A percentile compares a stretch with the other conserved stretches of the same genome.
Conservation (phyloP, 2,797 vertebrate species). For the Sebastes paucispinis region DNA sequence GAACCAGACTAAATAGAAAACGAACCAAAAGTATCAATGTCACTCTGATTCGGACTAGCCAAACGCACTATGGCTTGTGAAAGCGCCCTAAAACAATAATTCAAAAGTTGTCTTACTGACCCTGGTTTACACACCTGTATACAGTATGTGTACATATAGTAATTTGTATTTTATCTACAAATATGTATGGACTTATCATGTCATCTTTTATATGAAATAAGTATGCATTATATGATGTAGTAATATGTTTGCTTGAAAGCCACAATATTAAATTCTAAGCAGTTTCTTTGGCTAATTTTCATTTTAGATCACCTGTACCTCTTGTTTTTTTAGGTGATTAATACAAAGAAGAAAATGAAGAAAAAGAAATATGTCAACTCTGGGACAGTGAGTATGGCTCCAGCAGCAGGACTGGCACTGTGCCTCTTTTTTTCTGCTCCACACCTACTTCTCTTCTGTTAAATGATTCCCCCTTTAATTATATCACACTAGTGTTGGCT, state of each 20-base stretch:
- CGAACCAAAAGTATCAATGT: too few relatives aligned
- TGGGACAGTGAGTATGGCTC: slow-evolving; percentile 88
- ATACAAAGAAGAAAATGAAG: slow-evolving; percentile 97
- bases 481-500: slow-evolving; percentile 15
- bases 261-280: not conserved
- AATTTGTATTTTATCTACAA: not conserved
- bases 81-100: too few relatives aligned
- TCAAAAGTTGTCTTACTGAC: not conserved
- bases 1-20: too few relatives aligned
- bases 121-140: not conserved
- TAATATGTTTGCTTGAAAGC: not conserved
- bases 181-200: not conserved
- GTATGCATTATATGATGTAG: not conserved
- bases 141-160: not conserved
- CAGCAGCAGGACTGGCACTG: slow-evolving; percentile 1
- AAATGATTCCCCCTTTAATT: slow-evolving; percentile 35
- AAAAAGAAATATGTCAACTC: slow-evolving; percentile 98
- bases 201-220: not conserved
- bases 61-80: too few relatives aligned
- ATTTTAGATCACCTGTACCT: not conserved
- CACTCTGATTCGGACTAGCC: too few relatives aligned
- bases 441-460: slow-evolving; percentile 3
- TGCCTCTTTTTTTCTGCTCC: slow-evolving; percentile 5
- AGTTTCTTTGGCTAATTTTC: not conserved
- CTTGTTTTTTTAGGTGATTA: slow-evolving; percentile 86